Conservation (phyloP, 1,140 invertebrate genomes). For the Helicoverpa zea region DNA sequence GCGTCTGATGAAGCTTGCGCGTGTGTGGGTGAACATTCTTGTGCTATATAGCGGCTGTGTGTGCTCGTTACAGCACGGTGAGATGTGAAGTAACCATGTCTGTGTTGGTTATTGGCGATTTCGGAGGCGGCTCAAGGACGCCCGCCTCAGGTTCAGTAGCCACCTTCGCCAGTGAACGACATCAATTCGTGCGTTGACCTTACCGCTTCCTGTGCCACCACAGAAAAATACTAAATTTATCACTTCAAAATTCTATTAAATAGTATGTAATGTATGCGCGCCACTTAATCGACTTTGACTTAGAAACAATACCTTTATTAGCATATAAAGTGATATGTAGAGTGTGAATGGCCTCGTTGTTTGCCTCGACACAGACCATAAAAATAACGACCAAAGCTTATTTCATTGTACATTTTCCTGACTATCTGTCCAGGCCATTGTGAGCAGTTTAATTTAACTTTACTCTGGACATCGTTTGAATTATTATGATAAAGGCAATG, state of each 20-base stretch:
- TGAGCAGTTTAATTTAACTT: constrained; percentile 3
- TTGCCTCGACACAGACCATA: constrained; percentile 50
- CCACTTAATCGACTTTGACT: constrained; percentile 73
- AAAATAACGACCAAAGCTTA: constrained; percentile 27
- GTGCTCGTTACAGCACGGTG: constrained; percentile 55
- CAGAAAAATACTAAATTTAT: constrained; percentile 71
- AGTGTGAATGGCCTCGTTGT: constrained; percentile 60
- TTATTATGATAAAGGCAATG: neutral
- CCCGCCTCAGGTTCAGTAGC: constrained; percentile 79
- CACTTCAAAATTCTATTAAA: constrained; percentile 65
- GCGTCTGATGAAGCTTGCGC: constrained; percentile 39
- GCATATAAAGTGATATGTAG: constrained; percentile 69
- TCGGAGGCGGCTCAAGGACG: constrained; percentile 82
- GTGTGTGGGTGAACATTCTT: constrained; percentile 62
- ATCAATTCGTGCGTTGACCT: constrained; percentile 83
- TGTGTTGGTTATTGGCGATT: constrained; percentile 77
- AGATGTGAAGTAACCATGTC: constrained; percentile 52
- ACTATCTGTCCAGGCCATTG: constrained; percentile 7
- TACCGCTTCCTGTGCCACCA: constrained; percentile 77
- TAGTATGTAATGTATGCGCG: constrained; percentile 57
- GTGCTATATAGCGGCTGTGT: constrained; percentile 51
- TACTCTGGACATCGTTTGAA: neutral
- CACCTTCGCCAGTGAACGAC: constrained; percentile 82
- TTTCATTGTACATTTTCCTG: constrained; percentile 7
- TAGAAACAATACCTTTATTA: constrained; percentile 75